Evolutionary conservation across 1,140 invertebrate species (phyloP).

Genomic region (Bombus huntii): DNA sequence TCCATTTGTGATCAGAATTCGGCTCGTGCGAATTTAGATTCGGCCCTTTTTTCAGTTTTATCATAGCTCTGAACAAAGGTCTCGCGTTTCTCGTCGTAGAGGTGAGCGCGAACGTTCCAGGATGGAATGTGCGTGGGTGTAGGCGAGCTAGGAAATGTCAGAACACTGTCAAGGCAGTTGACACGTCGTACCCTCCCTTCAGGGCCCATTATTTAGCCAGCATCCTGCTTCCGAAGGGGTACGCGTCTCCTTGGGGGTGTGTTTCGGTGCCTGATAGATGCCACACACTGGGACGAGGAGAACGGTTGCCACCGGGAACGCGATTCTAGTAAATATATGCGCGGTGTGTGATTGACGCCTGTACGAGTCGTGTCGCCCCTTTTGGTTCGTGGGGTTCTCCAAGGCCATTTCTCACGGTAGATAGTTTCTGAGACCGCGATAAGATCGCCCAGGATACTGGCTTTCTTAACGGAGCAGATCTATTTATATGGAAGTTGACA

Average conservation of each 20-base stretch:
- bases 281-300: conserved; percentile 59
- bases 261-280: conserved; percentile 64
- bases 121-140: conserved; percentile 39
- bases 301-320: conserved; percentile 48
- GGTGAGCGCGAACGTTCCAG: conserved; percentile 5
- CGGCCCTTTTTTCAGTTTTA: not conserved
- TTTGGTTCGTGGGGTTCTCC: conserved; percentile 44
- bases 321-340: conserved; percentile 67
- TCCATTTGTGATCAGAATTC: not conserved
- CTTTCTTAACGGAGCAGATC: not conserved
- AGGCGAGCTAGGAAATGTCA: conserved; percentile 71
- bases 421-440: not conserved
- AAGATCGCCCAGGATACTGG: not conserved
- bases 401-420: conserved; percentile 44
- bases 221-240: conserved; percentile 73
- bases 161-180: conserved; percentile 79
- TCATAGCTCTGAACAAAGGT: not conserved
- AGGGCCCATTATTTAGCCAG: conserved; percentile 82
- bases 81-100: too few species aligned
- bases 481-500: not conserved
- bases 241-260: conserved; percentile 62
- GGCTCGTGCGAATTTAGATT: not conserved
- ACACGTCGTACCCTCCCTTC: conserved; percentile 76
- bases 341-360: conserved; percentile 82
- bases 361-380: conserved; percentile 72